These are phyloP conservation scores for Pelodiscus sinensis DNA, from an alignment of 2,113 vertebrate species.

Conservation along the genomic window DNA sequence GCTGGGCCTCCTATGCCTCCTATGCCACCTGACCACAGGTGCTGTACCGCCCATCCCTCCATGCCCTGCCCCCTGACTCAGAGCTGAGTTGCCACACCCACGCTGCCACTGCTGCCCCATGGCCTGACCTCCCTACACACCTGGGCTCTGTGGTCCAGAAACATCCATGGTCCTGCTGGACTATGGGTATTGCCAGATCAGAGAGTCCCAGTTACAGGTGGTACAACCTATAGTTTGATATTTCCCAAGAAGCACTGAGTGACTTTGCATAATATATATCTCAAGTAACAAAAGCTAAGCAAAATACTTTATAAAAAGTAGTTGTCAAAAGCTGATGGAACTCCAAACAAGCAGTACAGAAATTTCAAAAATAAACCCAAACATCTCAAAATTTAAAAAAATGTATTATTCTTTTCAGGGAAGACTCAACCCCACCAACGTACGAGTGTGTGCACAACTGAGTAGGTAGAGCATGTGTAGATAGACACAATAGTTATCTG, in stretches of 20 bases:
- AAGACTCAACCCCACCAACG: not conserved
- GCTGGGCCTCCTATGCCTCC: no score
- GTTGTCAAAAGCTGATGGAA: not conserved
- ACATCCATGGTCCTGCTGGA: no score
- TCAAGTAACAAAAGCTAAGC: not conserved
- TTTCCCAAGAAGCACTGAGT: not conserved
- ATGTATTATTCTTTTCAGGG: not conserved
- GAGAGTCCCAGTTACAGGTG: no score
- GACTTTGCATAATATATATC: not conserved
- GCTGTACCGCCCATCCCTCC: no score
- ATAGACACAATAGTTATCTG: not conserved
- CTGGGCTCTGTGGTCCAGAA: no score
- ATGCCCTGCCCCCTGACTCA: no score
- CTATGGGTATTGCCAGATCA: no score
- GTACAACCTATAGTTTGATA: not conserved
- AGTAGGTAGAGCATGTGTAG: rapidly evolving
- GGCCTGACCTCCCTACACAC: no score
- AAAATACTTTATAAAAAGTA: not conserved
- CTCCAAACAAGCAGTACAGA: not conserved
- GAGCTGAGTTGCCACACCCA: no score
- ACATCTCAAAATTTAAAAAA: not conserved
- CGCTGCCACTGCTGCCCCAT: no score
- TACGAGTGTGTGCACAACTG: not conserved
- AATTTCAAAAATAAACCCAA: not conserved
- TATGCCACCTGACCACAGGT: no score